A percentile compares a stretch with the other conserved stretches of the same genome.
phyloP scores from a whole-genome alignment of 2,888 invertebrate genomes.

The Tanypteryx hageni region DNA sequence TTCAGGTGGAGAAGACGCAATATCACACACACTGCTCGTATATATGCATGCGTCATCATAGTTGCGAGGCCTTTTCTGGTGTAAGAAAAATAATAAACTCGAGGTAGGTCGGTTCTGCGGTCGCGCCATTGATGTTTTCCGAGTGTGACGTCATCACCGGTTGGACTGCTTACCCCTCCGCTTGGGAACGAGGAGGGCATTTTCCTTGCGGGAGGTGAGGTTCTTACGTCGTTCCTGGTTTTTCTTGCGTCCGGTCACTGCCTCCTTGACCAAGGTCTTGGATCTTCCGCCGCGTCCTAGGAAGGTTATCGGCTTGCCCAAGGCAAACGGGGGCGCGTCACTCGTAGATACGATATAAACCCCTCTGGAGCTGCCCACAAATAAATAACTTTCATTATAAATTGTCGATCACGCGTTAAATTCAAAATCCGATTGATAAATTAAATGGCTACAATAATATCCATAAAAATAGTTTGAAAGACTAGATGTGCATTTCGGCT shows the following conservation, averaged over 20 bases:
- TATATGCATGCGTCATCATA: no score
- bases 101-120: neutral
- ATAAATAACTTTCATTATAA: no score
- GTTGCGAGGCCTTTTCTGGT: neutral
- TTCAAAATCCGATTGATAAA: no score
- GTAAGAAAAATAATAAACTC: neutral
- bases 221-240: neutral
- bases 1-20: no score
- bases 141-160: neutral
- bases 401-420: no score
- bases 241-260: neutral
- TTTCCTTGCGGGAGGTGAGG: neutral
- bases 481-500: neutral
- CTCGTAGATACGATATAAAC: slow-evolving; percentile 79
- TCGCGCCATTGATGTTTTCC: neutral
- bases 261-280: slow-evolving; percentile 18
- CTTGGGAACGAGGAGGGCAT: neutral
- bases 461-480: no score
- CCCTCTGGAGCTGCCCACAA: slow-evolving; percentile 73
- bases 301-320: slow-evolving; percentile 73
- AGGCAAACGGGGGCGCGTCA: slow-evolving; percentile 78
- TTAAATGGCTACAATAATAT: no score
- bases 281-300: neutral
- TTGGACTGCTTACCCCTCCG: neutral
- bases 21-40: no score